Conservation (phyloP, 1,140 invertebrate genomes). For the Lutraria rhynchaena region DNA sequence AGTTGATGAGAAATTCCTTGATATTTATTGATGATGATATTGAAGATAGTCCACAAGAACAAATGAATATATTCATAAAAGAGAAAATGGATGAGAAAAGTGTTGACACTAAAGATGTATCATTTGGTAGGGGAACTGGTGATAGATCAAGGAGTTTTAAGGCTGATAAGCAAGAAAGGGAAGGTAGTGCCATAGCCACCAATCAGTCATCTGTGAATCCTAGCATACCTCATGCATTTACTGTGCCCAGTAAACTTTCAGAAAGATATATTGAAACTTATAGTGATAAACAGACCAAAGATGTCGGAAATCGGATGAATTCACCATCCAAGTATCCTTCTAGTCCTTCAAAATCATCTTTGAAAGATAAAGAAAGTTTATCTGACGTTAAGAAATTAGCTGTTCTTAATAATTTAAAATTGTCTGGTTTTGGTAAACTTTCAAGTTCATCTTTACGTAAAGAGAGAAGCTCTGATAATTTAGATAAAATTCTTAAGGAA, state of each 20-base stretch:
- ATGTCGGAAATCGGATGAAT: constrained; percentile 75
- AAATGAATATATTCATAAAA: constrained; percentile 41
- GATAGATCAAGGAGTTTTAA: constrained; percentile 47
- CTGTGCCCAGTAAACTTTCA: constrained; percentile 76
- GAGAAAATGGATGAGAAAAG: constrained; percentile 57
- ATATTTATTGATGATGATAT: constrained; percentile 75
- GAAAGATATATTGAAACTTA: constrained; percentile 51
- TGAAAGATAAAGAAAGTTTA: constrained; percentile 72
- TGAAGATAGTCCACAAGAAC: constrained; percentile 63
- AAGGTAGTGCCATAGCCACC: constrained; percentile 31
- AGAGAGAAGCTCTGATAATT: constrained; percentile 53
- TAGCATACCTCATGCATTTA: constrained; percentile 61
- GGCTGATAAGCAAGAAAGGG: constrained; percentile 7
- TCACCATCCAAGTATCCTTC: constrained; percentile 67
- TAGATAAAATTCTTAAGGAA: constrained; percentile 50
- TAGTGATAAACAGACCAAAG: constrained; percentile 73
- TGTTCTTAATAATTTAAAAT: constrained; percentile 61
- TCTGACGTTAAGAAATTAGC: constrained; percentile 71
- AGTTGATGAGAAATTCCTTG: constrained; percentile 68
- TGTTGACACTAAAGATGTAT: constrained; percentile 51
- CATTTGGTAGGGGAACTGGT: constrained; percentile 14
- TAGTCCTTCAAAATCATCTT: constrained; percentile 72
- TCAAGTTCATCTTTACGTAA: constrained; percentile 45
- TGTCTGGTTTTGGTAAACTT: constrained; percentile 51
- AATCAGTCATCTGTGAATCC: constrained; percentile 21